Base-by-base conservation (phyloP, 53 echinoderm and acorn worm species). In the Apostichopus leukothele region DNA sequence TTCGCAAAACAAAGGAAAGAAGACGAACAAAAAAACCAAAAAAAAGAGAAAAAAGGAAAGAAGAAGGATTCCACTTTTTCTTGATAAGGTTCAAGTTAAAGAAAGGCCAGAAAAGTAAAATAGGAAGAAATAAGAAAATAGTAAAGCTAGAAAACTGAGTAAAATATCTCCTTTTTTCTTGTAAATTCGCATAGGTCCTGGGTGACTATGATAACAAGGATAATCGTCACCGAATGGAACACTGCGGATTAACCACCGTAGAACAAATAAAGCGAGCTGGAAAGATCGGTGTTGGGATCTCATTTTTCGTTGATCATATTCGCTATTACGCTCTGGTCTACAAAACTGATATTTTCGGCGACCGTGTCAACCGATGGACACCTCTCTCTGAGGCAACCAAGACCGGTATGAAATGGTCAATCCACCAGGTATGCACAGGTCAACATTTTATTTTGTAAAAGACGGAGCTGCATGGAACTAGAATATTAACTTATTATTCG, bases 301-400 rank as follows among this genome's bases (percentile, higher is more conserved):
- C 93, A 20, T 93, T 93, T 90, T 92, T 92, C 13, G 92, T 92
- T 19, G 92, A 92, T 57, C 92, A 92, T 26, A 90, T 92, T 12
- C 91, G 93, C 25, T 92, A 91, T 84, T 92, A 92, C 81, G 93
- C 61, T 21, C 52, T 80, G 50, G 88, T 90, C 53, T 92, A 92
- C 90, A 90, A 92, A 76, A 92, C 92, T 18, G 92, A 92, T 71
- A 74, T 92, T 9, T 92, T 92, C 11, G 90, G 90, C 6, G 92
- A 92, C 0, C 76, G 92, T 8, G 88, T 90, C 68, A 90, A 90
- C 84, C 90, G 92, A 22, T 92, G 92, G 92, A 88, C 92, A 5
- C 90, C 92, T 3, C 26, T 90, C 21, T 73, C 61, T 26, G 90
- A 92, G 50, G 92, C 92, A 0, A 90, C 88, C 76, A 90, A 90